A percentile compares a stretch with the other conserved stretches of the same genome.
phyloP scores from a whole-genome alignment of 2,888 invertebrate species.

The Frankliniella fusca region DNA sequence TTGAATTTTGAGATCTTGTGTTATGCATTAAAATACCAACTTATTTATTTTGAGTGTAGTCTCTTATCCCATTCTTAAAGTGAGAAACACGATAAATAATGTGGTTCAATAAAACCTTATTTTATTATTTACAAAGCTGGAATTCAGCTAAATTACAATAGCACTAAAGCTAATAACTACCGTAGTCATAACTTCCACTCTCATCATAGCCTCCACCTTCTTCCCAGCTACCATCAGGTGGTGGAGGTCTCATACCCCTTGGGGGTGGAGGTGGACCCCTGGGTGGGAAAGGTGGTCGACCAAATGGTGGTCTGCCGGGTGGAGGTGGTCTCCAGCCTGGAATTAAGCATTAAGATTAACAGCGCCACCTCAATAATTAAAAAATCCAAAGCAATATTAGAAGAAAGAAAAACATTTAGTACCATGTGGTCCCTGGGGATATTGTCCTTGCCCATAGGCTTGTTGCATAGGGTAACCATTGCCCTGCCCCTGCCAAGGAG shows the following conservation, averaged over 20 bases:
- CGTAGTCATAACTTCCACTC: background rate
- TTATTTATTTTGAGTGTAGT: background rate
- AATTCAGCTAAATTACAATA: background rate
- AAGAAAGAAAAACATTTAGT: background rate
- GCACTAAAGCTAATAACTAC: background rate
- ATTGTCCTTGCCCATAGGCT: background rate
- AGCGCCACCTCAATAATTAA: too few relatives aligned
- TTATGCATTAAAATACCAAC: background rate
- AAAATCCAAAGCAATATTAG: background rate
- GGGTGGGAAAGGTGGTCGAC: slow-evolving; percentile 59
- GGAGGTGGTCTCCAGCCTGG: slow-evolving; percentile 54
- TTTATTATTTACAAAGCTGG: background rate
- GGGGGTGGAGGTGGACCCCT: slow-evolving; percentile 61
- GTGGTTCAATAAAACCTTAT: background rate
- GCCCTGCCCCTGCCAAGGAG: slow-evolving; percentile 28
- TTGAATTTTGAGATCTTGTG: background rate
- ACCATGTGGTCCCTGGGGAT: background rate
- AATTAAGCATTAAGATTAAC: background rate
- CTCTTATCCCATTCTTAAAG: background rate
- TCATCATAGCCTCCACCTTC: background rate
- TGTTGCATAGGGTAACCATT: background rate
- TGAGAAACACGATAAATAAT: background rate
- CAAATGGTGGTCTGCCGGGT: slow-evolving; percentile 53
- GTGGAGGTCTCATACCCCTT: background rate
- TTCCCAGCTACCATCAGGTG: background rate